Evolutionary conservation across 2,888 invertebrate species (phyloP), one percentile per base, ranked within the genome.

Genomic region (Dynastes tityus): DNA sequence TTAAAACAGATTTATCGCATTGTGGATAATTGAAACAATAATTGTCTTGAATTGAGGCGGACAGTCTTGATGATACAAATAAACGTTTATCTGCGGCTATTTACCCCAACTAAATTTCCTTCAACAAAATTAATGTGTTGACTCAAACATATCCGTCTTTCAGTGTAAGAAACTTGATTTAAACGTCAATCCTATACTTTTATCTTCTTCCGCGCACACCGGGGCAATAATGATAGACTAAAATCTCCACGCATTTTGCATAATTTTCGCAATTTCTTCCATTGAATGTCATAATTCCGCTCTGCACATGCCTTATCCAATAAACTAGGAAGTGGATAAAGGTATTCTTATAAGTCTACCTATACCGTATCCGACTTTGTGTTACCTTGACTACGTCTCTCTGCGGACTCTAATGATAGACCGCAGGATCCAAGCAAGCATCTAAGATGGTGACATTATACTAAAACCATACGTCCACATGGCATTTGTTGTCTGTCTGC

Each of bases 391-490:
- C 45, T 11, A 45, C 55, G 55, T 11, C 55, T 9, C 13, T 5
- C 22, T 13, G 55, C 22, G 13, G n/a, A 2, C n/a, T 16, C 9
- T 70, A 70, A 70, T 51, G 29, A 70, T 70, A 70, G 70, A 53
- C 29, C 27, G 45, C 8, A 11, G 45, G 45, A 45, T 45, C 45
- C 45, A 8, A 11, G 8, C 45, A 29, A 70, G 29, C 13, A 13
- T 70, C 27, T 27, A 45, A 45, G 9, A 45, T n/a, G 70, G 70
- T 70, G 70, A 70, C 70, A 70, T 70, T 70, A 70, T 5, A 45
- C 45, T 45, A 45, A 27, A 13, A 29, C 53, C 27, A 29, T 51
- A 32, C 51, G 65, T 65, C 6, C 32, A 70, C 51, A 70, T 51
- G 70, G 51, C 53, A 53, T 32, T 22, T n/a, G 16, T n/a, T 55